Base-by-base conservation (phyloP, 2,797 vertebrate species). In the Acanthopagrus latus region DNA sequence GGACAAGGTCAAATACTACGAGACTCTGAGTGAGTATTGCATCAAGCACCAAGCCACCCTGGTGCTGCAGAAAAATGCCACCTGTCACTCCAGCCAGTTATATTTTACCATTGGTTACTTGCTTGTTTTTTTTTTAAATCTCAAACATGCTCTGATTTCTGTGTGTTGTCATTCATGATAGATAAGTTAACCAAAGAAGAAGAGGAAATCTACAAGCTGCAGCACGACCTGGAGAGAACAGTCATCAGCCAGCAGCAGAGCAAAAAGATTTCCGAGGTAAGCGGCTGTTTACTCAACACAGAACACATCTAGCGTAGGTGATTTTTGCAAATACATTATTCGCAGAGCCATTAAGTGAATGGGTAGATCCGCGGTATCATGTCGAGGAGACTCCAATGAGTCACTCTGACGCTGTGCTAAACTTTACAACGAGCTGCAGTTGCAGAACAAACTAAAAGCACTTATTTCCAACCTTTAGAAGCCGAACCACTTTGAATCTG, bases 201-300 rank as follows among this genome's bases (percentile, higher is more conserved):
- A 64, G 98, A 99, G 89, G 97, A 99, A 84, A 99, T 99, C 85
- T 98, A 97, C 93, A 99, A 97, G 93, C 96, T 99, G 73, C 96
- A 97, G 66, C 96, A 98, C 27, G 97, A 99, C 88, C 93, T 99
- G 88, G 97, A 96, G 91, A 97, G 95, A 89, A 94, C 96, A 0
- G 96, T 96, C 0, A 97, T 99, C 91, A 97, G 96, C 70, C 96
- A 97, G 54, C 97, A 97, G 29, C 95, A 96, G 59, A 94, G 90
- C 75, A 97, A 95, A 86, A 96, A 89, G 25, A 82, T 85, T 17
- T 72, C 90, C 20, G 97, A 98, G 97, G 98, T 99, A 94, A 87
- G 89, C 80, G 60, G 12, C 46, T 3, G 44, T 52, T 50, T 54
- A 25, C 59, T 72, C 20, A 50, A 16, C 63, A 55, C 7, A 64